phyloP scores from a whole-genome alignment of 2,113 vertebrate species.

The Cebus imitator region DNA sequence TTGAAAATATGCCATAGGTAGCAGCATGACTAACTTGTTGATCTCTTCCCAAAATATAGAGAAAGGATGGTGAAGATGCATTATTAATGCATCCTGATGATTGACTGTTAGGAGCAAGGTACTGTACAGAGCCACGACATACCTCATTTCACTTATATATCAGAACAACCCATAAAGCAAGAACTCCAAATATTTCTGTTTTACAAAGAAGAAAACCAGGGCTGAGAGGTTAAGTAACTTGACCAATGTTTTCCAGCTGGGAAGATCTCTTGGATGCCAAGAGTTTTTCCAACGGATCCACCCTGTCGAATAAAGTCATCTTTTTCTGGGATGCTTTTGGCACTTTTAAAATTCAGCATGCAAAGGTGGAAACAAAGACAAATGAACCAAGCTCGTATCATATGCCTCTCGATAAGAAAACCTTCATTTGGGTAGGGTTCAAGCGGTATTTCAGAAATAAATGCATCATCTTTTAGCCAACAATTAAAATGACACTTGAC shows the following conservation, averaged over 20 bases:
- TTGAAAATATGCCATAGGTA: background rate
- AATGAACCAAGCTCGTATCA: background rate
- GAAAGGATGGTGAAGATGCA: background rate
- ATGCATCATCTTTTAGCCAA: background rate
- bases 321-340: background rate
- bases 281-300: background rate
- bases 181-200: background rate
- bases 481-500: background rate
- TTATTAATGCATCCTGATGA: background rate
- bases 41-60: background rate
- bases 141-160: background rate
- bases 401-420: background rate
- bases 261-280: background rate
- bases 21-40: background rate
- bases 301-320: background rate
- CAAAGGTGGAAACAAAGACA: background rate
- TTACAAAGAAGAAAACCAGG: background rate
- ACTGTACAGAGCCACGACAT: background rate
- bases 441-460: background rate
- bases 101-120: background rate
- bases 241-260: background rate
- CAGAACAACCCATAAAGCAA: background rate
- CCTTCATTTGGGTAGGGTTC: background rate
- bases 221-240: background rate
- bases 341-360: slow-evolving; percentile 17